These are phyloP conservation scores for Drymonia ruficornis DNA, from an alignment of 2,888 invertebrate genomes.

Conservation along the genomic window DNA sequence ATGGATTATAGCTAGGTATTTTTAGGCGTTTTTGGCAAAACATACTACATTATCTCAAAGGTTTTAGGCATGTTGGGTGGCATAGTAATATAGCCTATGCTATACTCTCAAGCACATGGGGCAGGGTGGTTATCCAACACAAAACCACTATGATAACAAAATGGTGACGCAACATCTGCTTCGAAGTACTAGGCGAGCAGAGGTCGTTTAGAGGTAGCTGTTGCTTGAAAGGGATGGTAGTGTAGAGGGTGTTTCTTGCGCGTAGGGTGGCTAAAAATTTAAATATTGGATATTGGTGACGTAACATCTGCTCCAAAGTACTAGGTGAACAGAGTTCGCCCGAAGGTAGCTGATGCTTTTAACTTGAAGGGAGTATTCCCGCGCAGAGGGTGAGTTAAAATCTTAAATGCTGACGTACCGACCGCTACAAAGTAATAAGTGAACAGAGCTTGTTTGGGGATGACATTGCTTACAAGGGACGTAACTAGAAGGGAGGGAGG, in stretches of 20 bases:
- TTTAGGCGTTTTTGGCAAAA: background rate
- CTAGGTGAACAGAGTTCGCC: conserved; percentile 50
- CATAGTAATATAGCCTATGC: too few species aligned
- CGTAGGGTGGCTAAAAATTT: background rate
- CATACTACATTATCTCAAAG: too few species aligned
- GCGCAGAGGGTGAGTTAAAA: too few species aligned
- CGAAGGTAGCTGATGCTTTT: conserved; percentile 28
- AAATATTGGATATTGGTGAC: conserved; percentile 47
- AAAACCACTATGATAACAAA: conserved; percentile 35
- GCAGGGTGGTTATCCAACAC: background rate
- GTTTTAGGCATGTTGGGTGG: too few species aligned
- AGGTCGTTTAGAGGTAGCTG: conserved; percentile 27
- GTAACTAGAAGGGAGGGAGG: background rate
- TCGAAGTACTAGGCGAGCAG: conserved; percentile 59
- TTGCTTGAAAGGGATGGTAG: background rate
- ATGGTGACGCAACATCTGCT: conserved; percentile 64
- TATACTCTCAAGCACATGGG: too few species aligned
- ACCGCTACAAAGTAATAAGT: background rate
- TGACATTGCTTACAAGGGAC: background rate
- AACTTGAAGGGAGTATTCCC: background rate
- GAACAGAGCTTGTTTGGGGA: background rate
- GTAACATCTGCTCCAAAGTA: conserved; percentile 58
- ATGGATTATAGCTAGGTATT: background rate
- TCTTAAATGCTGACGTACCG: background rate
- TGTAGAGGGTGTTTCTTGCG: background rate